Evolutionary conservation across 2,888 invertebrate species (phyloP).

Genomic region (Cheilosia vernalis): DNA sequence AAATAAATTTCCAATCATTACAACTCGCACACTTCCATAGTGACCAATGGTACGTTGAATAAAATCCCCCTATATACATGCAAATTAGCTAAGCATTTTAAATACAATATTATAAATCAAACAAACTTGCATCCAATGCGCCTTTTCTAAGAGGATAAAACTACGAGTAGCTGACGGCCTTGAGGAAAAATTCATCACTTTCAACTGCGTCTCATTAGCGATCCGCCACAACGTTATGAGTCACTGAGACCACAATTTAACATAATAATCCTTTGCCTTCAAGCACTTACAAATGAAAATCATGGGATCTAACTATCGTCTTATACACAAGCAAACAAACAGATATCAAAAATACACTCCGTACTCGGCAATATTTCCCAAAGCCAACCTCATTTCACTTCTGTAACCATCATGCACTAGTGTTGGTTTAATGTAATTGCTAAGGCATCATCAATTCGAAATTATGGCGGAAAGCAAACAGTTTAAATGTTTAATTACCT

Average conservation of each 20-base stretch:
- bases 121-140: too few species aligned
- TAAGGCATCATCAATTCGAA: slow-evolving; percentile 74
- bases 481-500: slow-evolving; percentile 75
- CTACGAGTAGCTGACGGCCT: slow-evolving; percentile 1
- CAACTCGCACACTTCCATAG: too few species aligned
- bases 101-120: too few species aligned
- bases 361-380: slow-evolving; percentile 41
- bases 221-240: slow-evolving; percentile 54
- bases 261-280: slow-evolving; percentile 47
- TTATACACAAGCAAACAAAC: slow-evolving; percentile 15
- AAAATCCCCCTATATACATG: too few species aligned
- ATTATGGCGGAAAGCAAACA: slow-evolving; percentile 75
- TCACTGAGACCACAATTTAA: slow-evolving; percentile 41
- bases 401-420: slow-evolving; percentile 54
- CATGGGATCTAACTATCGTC: background rate
- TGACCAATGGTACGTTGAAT: too few species aligned
- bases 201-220: slow-evolving; percentile 47
- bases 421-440: slow-evolving; percentile 71
- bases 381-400: slow-evolving; percentile 65
- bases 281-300: slow-evolving; percentile 44
- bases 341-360: slow-evolving; percentile 29
- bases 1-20: too few species aligned
- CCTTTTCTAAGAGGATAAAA: background rate
- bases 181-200: slow-evolving; percentile 52
- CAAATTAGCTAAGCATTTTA: too few species aligned